Conservation (phyloP, 2,888 invertebrate species). For the Protonemura montana region DNA sequence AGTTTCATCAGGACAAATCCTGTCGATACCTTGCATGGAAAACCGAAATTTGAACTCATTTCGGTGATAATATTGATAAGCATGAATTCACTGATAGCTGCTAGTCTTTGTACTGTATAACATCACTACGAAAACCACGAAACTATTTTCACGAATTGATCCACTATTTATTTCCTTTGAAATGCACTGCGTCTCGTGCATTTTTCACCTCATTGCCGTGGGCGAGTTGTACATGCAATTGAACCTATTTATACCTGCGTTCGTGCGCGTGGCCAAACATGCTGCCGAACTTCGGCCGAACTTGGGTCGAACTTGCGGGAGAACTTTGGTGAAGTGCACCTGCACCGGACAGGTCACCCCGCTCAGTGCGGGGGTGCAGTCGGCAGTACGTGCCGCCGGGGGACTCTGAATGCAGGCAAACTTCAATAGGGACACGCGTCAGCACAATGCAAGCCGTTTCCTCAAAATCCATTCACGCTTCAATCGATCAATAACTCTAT, state of each 20-base stretch:
- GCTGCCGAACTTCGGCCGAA: not conserved
- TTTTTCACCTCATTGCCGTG: not conserved
- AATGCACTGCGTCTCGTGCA: not conserved
- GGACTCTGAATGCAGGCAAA: not conserved
- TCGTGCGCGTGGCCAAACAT: not conserved
- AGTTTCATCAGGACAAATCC: not conserved
- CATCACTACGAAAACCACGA: too few species aligned
- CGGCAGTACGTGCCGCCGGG: not conserved
- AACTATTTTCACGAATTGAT: too few species aligned
- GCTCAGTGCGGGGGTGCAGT: not conserved
- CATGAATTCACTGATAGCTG: too few species aligned
- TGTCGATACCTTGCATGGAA: not conserved
- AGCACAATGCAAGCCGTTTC: conserved; percentile 17
- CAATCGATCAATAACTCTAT: conserved; percentile 18
- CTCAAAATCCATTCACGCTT: conserved; percentile 20
- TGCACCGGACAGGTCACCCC: not conserved
- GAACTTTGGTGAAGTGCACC: not conserved
- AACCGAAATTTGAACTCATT: too few species aligned
- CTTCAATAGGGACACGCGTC: conserved; percentile 34
- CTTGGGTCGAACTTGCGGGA: too few species aligned
- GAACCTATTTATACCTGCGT: not conserved
- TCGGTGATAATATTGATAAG: too few species aligned
- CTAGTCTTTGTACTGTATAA: too few species aligned
- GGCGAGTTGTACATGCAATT: not conserved
- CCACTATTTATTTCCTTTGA: too few species aligned